phyloP scores from a whole-genome alignment of 2,888 invertebrate species.

The Ichneumoninae sp. region DNA sequence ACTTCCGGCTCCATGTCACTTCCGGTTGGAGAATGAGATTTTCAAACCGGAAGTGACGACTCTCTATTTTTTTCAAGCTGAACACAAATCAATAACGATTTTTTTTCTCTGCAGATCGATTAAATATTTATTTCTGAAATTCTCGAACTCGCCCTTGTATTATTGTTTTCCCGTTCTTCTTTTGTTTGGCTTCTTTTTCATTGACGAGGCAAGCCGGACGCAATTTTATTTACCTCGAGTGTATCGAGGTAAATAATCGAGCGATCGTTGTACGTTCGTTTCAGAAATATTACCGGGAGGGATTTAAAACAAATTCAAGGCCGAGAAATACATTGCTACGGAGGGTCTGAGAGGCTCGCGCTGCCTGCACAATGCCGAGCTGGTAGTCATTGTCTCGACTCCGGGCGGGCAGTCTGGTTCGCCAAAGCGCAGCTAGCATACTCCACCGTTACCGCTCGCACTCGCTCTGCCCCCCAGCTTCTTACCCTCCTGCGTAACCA shows the following conservation, averaged over 20 bases:
- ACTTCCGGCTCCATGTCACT: too few species aligned
- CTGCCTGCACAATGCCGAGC: conserved; percentile 13
- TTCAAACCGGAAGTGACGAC: neutral
- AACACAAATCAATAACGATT: too few species aligned
- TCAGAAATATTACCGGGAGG: neutral
- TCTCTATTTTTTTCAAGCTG: too few species aligned
- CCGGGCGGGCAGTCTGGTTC: conserved; percentile 10
- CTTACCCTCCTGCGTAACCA: conserved; percentile 32
- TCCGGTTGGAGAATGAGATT: neutral
- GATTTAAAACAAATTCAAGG: neutral
- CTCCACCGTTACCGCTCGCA: neutral
- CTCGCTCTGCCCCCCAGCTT: neutral
- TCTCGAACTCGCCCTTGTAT: neutral
- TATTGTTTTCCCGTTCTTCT: neutral
- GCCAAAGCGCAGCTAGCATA: neutral
- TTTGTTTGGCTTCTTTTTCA: neutral
- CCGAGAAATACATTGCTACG: neutral
- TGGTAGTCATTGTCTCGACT: conserved; percentile 36
- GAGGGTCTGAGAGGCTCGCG: neutral
- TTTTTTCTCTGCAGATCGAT: neutral
- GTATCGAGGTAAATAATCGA: neutral
- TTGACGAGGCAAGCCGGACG: neutral
- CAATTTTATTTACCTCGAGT: neutral
- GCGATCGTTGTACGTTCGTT: neutral
- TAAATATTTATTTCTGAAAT: neutral